phyloP scores from a whole-genome alignment of 2,113 vertebrate genomes.

The Peromyscus californicus region DNA sequence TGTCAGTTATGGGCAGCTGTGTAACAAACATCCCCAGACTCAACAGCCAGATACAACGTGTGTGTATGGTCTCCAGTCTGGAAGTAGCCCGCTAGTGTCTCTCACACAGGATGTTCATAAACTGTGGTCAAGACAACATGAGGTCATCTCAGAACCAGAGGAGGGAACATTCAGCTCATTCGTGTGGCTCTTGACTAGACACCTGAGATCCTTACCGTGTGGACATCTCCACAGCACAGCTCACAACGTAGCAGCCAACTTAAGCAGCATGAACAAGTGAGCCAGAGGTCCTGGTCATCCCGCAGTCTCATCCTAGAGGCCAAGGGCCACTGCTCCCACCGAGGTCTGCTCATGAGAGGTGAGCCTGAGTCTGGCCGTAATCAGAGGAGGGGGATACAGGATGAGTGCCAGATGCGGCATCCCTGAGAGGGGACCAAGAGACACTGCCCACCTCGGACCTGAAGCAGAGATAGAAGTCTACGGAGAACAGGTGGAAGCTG shows the following conservation, averaged over 20 bases:
- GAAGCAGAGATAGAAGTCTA: fast-evolving
- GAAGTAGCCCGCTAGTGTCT: neutral
- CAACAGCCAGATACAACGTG: no score
- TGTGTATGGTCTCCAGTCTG: neutral
- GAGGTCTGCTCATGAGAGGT: fast-evolving
- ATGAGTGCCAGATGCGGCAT: fast-evolving
- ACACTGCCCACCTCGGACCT: fast-evolving
- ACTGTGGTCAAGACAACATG: neutral
- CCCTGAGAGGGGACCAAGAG: fast-evolving
- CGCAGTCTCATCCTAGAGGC: neutral
- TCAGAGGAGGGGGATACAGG: fast-evolving
- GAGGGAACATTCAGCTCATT: neutral
- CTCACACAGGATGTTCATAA: neutral
- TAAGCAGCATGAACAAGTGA: neutral
- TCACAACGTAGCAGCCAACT: neutral
- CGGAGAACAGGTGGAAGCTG: neutral
- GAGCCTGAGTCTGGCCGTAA: neutral
- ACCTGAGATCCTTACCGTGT: fast-evolving
- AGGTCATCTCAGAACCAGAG: neutral
- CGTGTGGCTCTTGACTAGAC: neutral
- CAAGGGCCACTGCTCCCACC: no score
- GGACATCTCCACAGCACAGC: neutral
- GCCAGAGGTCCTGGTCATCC: neutral
- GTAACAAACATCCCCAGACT: neutral
- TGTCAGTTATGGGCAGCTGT: fast-evolving